Evolutionary conservation across 2,113 vertebrate genomes (phyloP), one percentile per base, ranked within the genome.

Genomic region (Brachyhypopomus occidentalis): DNA sequence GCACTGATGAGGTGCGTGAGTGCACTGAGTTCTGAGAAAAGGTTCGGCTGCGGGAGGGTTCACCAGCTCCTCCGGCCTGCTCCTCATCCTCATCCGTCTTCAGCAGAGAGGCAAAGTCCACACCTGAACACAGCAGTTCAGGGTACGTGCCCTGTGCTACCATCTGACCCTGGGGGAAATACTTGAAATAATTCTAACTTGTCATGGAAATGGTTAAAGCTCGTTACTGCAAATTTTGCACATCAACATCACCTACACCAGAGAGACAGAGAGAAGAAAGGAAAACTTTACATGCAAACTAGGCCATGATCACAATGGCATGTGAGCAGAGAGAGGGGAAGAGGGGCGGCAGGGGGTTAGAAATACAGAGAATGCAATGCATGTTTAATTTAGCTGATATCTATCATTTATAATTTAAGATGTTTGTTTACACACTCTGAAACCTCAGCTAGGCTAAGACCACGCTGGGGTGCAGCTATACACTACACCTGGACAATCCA

Each of bases 61-160:
- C 83, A 30, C 34, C 41, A 14, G 34, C 27, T 86, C 90, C 67
- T 19, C 86, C 81, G 0, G n/a, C 56, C 2, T 87, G 89, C 36
- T 91, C 91, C 27, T 93, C 91, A 0, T 98, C 96, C 0, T 91
- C 90, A 0, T 97, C 96, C 30, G 95, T 94, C 89, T 95, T 95
- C 86, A 99, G 89, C 81, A 99, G 89, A 73, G 96, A 96, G 78
- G 96, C 94, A 91, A 99, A 99, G 89, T 99, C 97, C 75, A 99
- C 34, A 59, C 98, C 97, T 0, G 95, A 98, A 81, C 86, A 93
- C 88, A 94, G 93, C 83, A 98, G 95, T 80, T 96, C 96, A 0
- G 90, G 86, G 84, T 96, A 99, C 0, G 94, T 97, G 81, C 97
- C 98, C 82, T 93, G 94, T 20, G 94, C 94, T 74, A 98, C 93